Evolutionary conservation across 1,140 invertebrate genomes (phyloP).

Genomic region (Hermatobates lingyangjiaoensis): DNA sequence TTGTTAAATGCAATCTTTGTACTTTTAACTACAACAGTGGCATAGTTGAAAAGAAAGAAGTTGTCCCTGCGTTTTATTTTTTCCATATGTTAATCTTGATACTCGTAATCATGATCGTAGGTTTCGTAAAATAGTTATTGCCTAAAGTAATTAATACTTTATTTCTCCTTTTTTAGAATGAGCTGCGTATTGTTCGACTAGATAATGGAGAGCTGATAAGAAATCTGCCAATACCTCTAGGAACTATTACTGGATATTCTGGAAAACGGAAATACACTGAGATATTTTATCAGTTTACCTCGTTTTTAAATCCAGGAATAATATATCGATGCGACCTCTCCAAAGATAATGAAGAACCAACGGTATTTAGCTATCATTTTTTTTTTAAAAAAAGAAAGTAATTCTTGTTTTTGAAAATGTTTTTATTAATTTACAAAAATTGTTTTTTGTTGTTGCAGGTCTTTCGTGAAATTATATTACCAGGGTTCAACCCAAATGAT

Average conservation of each 20-base stretch:
- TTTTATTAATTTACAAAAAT: neutral
- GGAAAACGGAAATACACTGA: conserved; percentile 71
- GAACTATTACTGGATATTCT: conserved; percentile 64
- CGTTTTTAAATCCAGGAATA: conserved; percentile 77
- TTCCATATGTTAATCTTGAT: too few relatives aligned
- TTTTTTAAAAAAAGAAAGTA: neutral
- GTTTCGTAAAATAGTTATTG: neutral
- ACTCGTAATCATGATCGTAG: too few relatives aligned
- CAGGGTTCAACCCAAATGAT: conserved; percentile 57
- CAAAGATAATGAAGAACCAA: too few relatives aligned
- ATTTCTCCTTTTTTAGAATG: conserved; percentile 37
- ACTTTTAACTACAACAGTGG: too few relatives aligned
- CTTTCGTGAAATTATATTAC: conserved; percentile 64
- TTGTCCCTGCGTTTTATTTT: too few relatives aligned
- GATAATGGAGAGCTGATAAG: conserved; percentile 48
- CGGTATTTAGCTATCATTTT: neutral
- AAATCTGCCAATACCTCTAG: conserved; percentile 64
- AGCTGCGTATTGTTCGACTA: conserved; percentile 63
- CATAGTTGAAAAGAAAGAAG: too few relatives aligned
- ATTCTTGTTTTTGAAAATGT: neutral
- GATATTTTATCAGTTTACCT: conserved; percentile 86
- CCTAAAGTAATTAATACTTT: neutral
- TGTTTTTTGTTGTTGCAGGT: conserved; percentile 30
- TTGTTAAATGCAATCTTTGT: too few relatives aligned
- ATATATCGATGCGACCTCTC: conserved; percentile 77